phyloP scores from a whole-genome alignment of 1,140 invertebrate species.

The Cataglyphis hispanica region DNA sequence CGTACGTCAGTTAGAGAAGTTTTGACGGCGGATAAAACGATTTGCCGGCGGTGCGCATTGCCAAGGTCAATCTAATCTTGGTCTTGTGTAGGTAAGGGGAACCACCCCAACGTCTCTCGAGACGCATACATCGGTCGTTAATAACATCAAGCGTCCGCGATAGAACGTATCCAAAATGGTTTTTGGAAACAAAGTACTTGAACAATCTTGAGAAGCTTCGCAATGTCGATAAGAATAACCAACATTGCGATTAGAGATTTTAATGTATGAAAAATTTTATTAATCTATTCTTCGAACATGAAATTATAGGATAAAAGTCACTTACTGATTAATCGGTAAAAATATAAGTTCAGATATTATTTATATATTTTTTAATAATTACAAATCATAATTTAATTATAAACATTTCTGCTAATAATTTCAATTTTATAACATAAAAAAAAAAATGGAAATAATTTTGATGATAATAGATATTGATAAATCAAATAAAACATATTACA shows the following conservation, averaged over 20 bases:
- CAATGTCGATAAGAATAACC: slow-evolving; percentile 23
- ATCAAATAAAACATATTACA: neutral
- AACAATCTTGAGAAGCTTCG: slow-evolving; percentile 25
- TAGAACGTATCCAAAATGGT: slow-evolving; percentile 42
- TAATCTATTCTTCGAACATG: neutral
- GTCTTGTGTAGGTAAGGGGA: slow-evolving; percentile 33
- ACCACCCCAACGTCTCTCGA: slow-evolving; percentile 19
- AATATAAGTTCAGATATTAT: no score
- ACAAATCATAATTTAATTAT: neutral
- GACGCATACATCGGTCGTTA: slow-evolving; percentile 20
- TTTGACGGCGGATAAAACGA: slow-evolving; percentile 56
- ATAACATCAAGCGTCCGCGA: slow-evolving; percentile 19
- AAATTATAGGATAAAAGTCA: neutral
- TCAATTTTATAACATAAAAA: neutral
- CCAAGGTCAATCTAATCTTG: slow-evolving; percentile 73
- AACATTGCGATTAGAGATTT: neutral
- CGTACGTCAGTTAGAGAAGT: slow-evolving; percentile 23
- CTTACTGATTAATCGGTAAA: neutral
- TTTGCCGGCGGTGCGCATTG: slow-evolving; percentile 39
- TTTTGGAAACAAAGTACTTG: slow-evolving; percentile 44
- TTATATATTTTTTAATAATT: neutral
- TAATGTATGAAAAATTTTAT: slow-evolving; percentile 11
- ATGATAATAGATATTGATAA: neutral
- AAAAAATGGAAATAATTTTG: neutral
- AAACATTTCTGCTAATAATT: neutral